Percentiles rank a stretch among this genome's conserved stretches.
Evolutionary conservation across 2,113 vertebrate genomes (phyloP).

Genomic region (Lethenteron reissneri): DNA sequence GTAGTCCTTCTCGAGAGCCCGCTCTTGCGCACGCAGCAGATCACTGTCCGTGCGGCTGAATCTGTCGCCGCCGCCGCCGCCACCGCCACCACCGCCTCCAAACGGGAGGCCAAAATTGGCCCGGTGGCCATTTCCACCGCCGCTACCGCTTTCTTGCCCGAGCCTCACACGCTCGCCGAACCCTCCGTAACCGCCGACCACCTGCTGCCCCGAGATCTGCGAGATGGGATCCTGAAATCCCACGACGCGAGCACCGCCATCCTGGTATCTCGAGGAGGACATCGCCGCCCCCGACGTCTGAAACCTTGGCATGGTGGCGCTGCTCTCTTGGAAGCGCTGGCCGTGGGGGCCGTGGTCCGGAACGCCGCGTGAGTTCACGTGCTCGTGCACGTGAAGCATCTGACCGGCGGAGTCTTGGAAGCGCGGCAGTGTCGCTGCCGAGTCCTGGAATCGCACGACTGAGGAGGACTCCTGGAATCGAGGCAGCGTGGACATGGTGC

Average conservation of each 20-base stretch:
- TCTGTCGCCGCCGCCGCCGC: too few species aligned
- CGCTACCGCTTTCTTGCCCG: too few species aligned
- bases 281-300: neutral
- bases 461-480: neutral
- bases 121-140: too few species aligned
- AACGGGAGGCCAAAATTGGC: too few species aligned
- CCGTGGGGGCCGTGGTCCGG: neutral
- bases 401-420: neutral
- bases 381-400: too few species aligned
- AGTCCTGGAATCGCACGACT: neutral
- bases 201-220: too few species aligned
- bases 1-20: conserved; percentile 94
- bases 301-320: neutral
- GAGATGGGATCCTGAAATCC: too few species aligned
- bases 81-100: too few species aligned
- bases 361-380: neutral
- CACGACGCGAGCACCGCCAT: too few species aligned
- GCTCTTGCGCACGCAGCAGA: conserved; percentile 49
- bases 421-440: conserved; percentile 1
- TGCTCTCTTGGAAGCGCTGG: conserved; percentile 1
- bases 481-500: neutral
- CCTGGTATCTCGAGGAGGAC: too few species aligned
- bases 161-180: too few species aligned
- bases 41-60: conserved; percentile 17
- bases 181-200: too few species aligned